These are phyloP conservation scores for Norana najaformis DNA, from an alignment of 2,888 invertebrate genomes.

Conservation along the genomic window DNA sequence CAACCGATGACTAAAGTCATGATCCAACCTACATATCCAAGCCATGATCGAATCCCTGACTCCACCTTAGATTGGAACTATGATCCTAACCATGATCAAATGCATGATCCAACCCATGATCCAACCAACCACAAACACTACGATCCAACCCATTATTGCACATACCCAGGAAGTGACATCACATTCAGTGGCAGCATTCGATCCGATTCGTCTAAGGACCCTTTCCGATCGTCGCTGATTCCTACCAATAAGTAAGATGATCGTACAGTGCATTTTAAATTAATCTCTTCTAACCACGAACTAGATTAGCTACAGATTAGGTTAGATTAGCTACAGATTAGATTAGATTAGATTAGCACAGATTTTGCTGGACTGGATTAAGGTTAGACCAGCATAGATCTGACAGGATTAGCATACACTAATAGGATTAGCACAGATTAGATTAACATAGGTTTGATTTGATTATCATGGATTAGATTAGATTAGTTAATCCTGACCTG, in stretches of 20 bases:
- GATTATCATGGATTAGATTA: not conserved
- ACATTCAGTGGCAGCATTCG: not conserved
- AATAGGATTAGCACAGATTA: no score
- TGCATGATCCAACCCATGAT: not conserved
- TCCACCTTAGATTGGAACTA: no score
- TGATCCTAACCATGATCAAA: not conserved
- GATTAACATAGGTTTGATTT: no score
- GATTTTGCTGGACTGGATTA: no score
- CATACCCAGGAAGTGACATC: constrained; percentile 14
- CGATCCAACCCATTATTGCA: not conserved
- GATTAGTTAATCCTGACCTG: not conserved
- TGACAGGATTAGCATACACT: no score
- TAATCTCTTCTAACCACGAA: not conserved
- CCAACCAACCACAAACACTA: no score
- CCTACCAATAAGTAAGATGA: not conserved
- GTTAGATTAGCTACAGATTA: no score
- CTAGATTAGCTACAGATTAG: no score
- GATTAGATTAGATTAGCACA: no score
- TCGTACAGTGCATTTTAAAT: not conserved
- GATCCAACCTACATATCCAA: not conserved
- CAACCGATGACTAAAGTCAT: no score
- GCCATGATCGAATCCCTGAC: not conserved
- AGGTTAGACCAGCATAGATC: no score
- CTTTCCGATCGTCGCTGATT: not conserved
- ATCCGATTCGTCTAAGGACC: not conserved